Percentiles rank a stretch among this genome's conserved stretches.
Evolutionary conservation across 2,113 vertebrate genomes (phyloP).

Genomic region (Enhydra lutris): DNA sequence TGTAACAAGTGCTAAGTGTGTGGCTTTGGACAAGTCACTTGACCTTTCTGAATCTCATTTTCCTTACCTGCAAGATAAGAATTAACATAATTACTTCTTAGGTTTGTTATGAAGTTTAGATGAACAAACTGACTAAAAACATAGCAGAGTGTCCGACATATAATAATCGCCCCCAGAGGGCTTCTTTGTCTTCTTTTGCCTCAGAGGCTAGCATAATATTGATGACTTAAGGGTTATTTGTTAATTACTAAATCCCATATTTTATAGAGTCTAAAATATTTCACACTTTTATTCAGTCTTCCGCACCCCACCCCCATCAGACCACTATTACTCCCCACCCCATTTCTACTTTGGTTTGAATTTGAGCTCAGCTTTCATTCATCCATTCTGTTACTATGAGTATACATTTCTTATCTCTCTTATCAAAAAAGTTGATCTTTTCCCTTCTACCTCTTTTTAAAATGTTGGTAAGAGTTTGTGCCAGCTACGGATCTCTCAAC

Average conservation of each 20-base stretch:
- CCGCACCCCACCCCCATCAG: background rate
- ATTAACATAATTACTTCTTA: background rate
- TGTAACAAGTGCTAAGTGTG: background rate
- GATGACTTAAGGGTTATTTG: background rate
- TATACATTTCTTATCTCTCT: background rate
- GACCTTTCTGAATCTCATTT: background rate
- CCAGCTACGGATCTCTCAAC: background rate
- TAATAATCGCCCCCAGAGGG: background rate
- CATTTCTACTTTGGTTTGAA: background rate
- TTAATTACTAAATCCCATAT: background rate
- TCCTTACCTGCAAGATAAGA: background rate
- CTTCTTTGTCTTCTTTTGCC: background rate
- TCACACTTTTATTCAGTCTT: background rate
- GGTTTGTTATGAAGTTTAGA: background rate
- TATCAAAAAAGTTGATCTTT: background rate
- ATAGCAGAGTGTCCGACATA: background rate
- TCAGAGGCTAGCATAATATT: background rate
- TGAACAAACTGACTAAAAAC: background rate
- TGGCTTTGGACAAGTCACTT: background rate
- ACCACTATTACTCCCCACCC: background rate
- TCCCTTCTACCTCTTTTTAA: background rate
- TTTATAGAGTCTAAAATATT: background rate
- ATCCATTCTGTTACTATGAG: background rate
- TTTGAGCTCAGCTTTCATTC: background rate
- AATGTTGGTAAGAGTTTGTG: background rate